A percentile compares a stretch with the other conserved stretches of the same genome.
These are phyloP conservation scores for Scolopax rusticola DNA, from an alignment of 2,797 vertebrate genomes.

Conservation along the genomic window DNA sequence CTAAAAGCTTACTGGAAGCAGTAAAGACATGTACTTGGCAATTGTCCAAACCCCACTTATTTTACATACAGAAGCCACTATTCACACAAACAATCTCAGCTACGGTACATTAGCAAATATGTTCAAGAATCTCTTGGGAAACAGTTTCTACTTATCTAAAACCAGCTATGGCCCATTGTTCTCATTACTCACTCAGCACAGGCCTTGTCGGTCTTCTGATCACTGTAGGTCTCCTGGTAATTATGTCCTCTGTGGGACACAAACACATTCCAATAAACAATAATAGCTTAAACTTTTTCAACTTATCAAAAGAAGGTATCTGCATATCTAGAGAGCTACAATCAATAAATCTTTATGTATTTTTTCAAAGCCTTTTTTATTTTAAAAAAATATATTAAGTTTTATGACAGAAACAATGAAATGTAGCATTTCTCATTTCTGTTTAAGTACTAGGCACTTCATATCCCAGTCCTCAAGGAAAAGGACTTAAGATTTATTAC, in stretches of 20 bases:
- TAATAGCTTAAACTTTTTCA: neutral
- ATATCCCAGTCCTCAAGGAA: neutral
- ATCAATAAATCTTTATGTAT: neutral
- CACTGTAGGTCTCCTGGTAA: conserved; percentile 62
- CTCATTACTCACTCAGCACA: conserved; percentile 53
- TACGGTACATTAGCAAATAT: neutral
- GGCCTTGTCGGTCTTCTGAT: conserved; percentile 65
- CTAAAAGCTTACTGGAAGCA: neutral
- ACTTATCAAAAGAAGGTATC: neutral
- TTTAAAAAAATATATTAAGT: neutral
- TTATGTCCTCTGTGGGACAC: conserved; percentile 45
- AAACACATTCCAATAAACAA: neutral
- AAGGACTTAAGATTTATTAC: neutral
- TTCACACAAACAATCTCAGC: neutral
- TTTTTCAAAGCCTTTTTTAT: neutral
- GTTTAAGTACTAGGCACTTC: neutral
- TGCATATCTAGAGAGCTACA: neutral
- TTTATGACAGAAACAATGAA: neutral
- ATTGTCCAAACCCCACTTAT: neutral
- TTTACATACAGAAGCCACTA: neutral
- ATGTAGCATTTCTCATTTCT: neutral
- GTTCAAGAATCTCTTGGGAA: neutral
- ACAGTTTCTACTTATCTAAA: neutral
- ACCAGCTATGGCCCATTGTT: neutral
- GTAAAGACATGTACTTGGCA: neutral